Evolutionary conservation across 2,888 invertebrate genomes (phyloP), one percentile per base, ranked within the genome.

Genomic region (Dascillus cervinus): DNA sequence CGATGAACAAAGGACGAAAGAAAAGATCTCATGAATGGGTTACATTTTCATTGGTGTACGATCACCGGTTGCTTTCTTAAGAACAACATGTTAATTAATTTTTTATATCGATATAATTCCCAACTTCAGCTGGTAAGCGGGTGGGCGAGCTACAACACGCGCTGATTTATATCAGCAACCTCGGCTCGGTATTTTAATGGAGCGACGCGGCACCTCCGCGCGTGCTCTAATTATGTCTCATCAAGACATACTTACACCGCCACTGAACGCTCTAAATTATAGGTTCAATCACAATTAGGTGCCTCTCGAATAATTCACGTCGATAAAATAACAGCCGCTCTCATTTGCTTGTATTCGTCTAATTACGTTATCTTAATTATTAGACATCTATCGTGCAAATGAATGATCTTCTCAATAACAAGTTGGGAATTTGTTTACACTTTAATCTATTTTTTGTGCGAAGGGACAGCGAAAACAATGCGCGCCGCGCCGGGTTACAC

Each of bases 321-420:
- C 53, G 51, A 55, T 55, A 56, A 56, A 56, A 53, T 58, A 58
- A 60, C 56, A 54, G 51, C 53, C 53, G 53, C 50, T 55, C 54
- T 55, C 56, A 56, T 54, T 56, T 55, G 55, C 45, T 43, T 44
- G 30, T 29, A 50, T 47, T 51, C 43, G 8, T 6, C 53, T 58
- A 57, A 56, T 56, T 53, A 53, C 46, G 51, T 54, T 52, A 52
- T 54, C 52, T 17, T 29, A 35, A 39, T 39, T 39, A 39, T 32
- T 39, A 34, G 32, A 29, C 23, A 22, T 21, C 22, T 33, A 33
- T 34, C 27, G 29, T 19, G 21, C 33, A 27, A 13, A 13, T 28
- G 13, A 13, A 25, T 11, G 10, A 25, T 4, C 10, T 17, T 4
- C 17, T 17, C 17, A 6, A n/a, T n/a, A n/a, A n/a, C n/a, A n/a